phyloP scores from a whole-genome alignment of 2,797 vertebrate species.

The Denticeps clupeoides region DNA sequence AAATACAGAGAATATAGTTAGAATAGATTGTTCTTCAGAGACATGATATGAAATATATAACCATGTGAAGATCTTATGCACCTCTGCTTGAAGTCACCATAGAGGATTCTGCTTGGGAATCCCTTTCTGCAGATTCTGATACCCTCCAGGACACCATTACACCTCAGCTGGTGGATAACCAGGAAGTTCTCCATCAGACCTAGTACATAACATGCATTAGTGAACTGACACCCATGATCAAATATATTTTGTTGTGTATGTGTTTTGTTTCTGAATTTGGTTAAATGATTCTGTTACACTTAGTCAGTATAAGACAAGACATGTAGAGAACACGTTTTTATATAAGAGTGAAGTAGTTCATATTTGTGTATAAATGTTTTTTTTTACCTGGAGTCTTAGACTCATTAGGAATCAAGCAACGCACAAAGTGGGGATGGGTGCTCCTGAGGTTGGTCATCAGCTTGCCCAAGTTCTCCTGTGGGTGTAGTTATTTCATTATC shows the following conservation, averaged over 20 bases:
- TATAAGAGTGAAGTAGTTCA: too few relatives aligned
- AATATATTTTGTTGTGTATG: too few relatives aligned
- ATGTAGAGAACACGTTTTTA: too few relatives aligned
- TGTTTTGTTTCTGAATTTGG: too few relatives aligned
- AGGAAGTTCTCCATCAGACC: conserved; percentile 81
- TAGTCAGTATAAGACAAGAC: too few relatives aligned
- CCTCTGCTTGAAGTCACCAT: conserved; percentile 74
- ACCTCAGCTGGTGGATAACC: conserved; percentile 81
- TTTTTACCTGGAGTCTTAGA: conserved; percentile 64
- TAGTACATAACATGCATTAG: conserved; percentile 17
- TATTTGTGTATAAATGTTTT: too few relatives aligned
- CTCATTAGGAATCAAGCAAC: conserved; percentile 69
- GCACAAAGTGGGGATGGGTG: conserved; percentile 67
- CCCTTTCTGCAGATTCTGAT: conserved; percentile 77
- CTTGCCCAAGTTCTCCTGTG: conserved; percentile 66
- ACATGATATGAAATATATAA: too few relatives aligned
- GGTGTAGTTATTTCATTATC: not conserved
- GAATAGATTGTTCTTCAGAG: too few relatives aligned
- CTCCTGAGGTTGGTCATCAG: conserved; percentile 61
- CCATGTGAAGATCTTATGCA: too few relatives aligned
- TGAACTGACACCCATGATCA: not conserved
- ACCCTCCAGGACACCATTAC: conserved; percentile 80
- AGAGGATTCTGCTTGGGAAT: conserved; percentile 70
- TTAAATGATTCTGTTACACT: too few relatives aligned
- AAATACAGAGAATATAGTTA: too few relatives aligned